Evolutionary conservation across 2,113 vertebrate genomes (phyloP).

Genomic region (Rhegmatorhina hoffmannsi): DNA sequence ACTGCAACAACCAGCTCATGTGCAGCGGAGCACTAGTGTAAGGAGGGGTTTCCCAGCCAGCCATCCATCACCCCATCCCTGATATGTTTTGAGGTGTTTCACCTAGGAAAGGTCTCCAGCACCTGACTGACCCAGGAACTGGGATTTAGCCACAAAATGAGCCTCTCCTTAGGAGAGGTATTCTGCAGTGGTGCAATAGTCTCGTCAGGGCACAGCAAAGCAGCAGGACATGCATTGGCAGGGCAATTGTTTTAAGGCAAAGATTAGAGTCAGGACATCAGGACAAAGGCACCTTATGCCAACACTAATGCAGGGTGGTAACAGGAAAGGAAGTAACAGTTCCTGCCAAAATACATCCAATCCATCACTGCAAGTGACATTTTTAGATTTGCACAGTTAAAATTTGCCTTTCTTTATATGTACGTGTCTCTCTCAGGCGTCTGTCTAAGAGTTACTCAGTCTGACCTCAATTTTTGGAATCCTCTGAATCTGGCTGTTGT

Average conservation of each 20-base stretch:
- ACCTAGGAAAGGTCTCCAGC: background rate
- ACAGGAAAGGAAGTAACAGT: background rate
- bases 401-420: background rate
- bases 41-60: background rate
- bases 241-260: background rate
- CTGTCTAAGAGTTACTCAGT: background rate
- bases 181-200: background rate
- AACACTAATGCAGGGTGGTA: background rate
- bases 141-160: background rate
- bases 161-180: background rate
- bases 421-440: background rate
- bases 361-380: background rate
- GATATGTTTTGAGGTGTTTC: background rate
- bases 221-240: background rate
- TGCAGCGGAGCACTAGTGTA: fast-evolving
- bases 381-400: constrained; percentile 33
- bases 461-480: constrained; percentile 50
- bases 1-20: background rate
- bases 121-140: background rate
- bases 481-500: constrained; percentile 32
- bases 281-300: background rate
- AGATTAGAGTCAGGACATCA: background rate
- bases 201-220: background rate
- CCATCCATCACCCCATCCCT: fast-evolving
- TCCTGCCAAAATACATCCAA: background rate